Evolutionary conservation across 2,113 vertebrate genomes (phyloP).

Genomic region (Neotoma lepida): DNA sequence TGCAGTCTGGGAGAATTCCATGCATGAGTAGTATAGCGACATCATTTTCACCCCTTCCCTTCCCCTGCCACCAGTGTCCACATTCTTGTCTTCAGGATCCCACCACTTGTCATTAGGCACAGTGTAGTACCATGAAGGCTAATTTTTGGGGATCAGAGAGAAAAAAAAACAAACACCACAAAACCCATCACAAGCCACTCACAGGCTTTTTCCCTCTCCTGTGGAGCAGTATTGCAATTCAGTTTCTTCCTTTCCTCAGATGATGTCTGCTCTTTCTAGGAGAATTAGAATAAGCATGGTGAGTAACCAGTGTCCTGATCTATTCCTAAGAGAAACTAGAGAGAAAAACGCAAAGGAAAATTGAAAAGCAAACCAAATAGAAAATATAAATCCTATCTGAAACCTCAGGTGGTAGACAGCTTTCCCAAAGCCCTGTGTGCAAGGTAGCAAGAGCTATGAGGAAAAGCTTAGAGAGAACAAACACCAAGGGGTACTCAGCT

Average conservation of each 20-base stretch:
- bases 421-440: background rate
- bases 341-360: background rate
- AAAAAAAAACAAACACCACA: background rate
- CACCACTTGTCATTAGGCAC: background rate
- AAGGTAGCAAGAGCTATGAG: background rate
- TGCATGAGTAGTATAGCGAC: background rate
- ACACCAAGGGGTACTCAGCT: fast-evolving
- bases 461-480: background rate
- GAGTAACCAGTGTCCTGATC: background rate
- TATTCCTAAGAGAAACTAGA: background rate
- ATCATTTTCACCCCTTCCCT: background rate
- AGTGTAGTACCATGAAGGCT: background rate
- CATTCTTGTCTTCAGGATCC: background rate
- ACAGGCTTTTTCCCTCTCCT: background rate
- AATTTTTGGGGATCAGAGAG: background rate
- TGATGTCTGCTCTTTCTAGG: background rate
- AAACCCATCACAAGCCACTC: background rate
- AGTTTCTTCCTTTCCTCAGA: background rate
- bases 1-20: too few species aligned
- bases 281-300: background rate
- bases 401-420: background rate
- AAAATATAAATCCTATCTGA: background rate
- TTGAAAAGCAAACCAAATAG: background rate
- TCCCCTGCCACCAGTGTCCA: background rate
- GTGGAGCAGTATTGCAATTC: background rate